phyloP scores from a whole-genome alignment of 2,113 vertebrate genomes.

The Uria lomvia region DNA sequence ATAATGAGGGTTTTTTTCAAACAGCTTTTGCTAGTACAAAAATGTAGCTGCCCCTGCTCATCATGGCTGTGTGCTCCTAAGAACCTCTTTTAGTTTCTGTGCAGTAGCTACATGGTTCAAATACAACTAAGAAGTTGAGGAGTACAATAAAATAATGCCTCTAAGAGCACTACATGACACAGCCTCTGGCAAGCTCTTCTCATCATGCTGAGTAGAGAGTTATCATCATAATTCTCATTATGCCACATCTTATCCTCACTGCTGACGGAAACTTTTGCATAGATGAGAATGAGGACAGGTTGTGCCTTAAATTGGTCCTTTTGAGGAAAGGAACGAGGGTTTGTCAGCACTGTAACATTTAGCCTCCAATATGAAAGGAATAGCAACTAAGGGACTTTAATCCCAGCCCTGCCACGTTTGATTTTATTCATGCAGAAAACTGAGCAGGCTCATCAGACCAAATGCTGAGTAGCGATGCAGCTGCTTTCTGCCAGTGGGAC shows the following conservation, averaged over 20 bases:
- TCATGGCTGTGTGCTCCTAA: not conserved
- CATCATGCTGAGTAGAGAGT: not conserved
- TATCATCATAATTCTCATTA: not conserved
- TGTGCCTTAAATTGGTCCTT: not conserved
- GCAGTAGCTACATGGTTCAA: not conserved
- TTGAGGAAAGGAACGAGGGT: not conserved
- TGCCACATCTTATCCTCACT: not conserved
- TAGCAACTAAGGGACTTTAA: not conserved
- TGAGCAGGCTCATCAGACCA: not conserved
- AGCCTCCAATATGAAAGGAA: not conserved
- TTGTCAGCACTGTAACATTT: not conserved
- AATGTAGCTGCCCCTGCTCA: not conserved
- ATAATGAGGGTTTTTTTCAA: fast-evolving
- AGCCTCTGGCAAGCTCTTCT: not conserved
- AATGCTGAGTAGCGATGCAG: not conserved
- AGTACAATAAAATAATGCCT: not conserved
- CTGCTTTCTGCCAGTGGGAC: conserved; percentile 9
- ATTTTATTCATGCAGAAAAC: conserved; percentile 19
- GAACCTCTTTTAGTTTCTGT: not conserved
- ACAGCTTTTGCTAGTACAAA: not conserved
- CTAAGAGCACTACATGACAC: not conserved
- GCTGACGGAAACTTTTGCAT: not conserved
- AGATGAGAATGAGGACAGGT: not conserved
- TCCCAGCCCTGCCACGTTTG: not conserved
- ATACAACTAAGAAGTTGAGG: not conserved